Conservation (phyloP, 2,888 invertebrate genomes). For the Lasioglossum vierecki region DNA sequence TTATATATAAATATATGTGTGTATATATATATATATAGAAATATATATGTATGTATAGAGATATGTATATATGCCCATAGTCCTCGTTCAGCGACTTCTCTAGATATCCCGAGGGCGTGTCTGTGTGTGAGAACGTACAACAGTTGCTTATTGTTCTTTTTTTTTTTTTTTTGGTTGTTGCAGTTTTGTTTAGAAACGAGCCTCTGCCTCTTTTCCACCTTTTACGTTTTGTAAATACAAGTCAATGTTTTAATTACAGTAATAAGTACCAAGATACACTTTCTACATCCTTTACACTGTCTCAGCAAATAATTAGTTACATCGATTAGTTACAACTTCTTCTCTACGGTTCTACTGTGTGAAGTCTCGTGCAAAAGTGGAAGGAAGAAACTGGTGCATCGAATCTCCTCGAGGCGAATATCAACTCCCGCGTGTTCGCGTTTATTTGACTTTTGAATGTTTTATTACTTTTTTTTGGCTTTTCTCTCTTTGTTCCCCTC, state of each 20-base stretch:
- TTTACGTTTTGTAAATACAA: conserved; percentile 60
- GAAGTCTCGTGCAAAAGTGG: conserved; percentile 74
- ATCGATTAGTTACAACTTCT: conserved; percentile 71
- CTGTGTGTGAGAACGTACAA: conserved; percentile 17
- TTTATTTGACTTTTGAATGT: not conserved
- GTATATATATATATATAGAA: not conserved
- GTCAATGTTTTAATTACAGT: conserved; percentile 60
- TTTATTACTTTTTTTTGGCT: not conserved
- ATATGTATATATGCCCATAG: conserved; percentile 52
- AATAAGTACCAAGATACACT: conserved; percentile 68
- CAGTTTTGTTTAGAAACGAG: conserved; percentile 42
- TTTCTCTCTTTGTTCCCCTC: not conserved
- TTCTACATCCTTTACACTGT: conserved; percentile 71
- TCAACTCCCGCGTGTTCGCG: conserved; percentile 15
- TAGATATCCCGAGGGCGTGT: conserved; percentile 48
- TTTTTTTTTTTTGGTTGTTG: not conserved
- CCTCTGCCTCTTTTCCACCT: conserved; percentile 68
- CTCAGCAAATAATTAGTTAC: conserved; percentile 70
- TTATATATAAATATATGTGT: not conserved
- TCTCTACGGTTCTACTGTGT: conserved; percentile 72
- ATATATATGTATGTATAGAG: conserved; percentile 13
- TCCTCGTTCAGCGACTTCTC: conserved; percentile 56
- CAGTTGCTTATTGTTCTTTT: not conserved
- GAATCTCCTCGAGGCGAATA: conserved; percentile 72
- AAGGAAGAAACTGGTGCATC: conserved; percentile 74